Conservation (phyloP, 2,113 vertebrate species). For the Mormoops blainvillei region DNA sequence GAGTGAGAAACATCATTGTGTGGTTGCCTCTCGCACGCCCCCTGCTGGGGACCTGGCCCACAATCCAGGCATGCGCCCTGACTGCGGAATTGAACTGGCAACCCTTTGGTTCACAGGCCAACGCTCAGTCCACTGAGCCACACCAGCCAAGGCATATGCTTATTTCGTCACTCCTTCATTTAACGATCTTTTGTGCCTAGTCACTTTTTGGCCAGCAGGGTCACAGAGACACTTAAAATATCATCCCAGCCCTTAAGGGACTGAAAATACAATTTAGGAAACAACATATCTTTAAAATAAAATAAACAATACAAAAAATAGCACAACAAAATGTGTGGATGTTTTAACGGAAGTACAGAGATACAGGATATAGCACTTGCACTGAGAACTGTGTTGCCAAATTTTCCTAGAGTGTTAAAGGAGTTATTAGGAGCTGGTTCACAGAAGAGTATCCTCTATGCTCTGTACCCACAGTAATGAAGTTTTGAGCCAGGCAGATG, state of each 20-base stretch:
- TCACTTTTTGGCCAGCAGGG: no score
- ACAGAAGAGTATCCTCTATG: not conserved
- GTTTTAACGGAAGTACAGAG: not conserved
- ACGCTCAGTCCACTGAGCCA: no score
- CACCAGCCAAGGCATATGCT: no score
- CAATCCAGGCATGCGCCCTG: no score
- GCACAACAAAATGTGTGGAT: not conserved
- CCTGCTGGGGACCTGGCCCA: no score
- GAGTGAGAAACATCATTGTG: no score
- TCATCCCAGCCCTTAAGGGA: not conserved
- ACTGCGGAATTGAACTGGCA: no score
- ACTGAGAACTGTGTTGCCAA: not conserved
- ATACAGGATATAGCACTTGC: not conserved
- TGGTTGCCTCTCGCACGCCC: no score
- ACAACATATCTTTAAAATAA: not conserved
- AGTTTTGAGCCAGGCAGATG: not conserved
- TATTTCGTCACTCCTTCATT: not conserved
- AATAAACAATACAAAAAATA: not conserved
- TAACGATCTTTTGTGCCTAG: not conserved
- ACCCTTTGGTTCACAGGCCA: no score
- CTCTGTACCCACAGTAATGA: not conserved
- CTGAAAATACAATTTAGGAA: not conserved
- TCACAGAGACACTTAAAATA: not conserved
- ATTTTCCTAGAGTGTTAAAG: not conserved
- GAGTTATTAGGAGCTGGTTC: not conserved